phyloP scores from a whole-genome alignment of 2,113 vertebrate species.

The Gracilinanus agilis region DNA sequence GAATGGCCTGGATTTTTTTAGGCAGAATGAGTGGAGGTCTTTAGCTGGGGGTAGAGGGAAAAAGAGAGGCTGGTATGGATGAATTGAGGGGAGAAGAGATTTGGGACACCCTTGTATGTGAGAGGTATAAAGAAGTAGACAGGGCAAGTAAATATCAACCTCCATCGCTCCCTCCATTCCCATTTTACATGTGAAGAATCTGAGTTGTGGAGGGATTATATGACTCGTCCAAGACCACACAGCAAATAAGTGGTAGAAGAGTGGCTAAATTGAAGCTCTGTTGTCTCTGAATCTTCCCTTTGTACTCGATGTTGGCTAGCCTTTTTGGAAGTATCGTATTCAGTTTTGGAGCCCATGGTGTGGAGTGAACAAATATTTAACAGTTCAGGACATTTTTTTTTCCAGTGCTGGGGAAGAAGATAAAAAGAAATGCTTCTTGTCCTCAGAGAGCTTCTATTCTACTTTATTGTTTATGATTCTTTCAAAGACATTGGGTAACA shows the following conservation, averaged over 20 bases:
- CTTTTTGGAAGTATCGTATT: conserved; percentile 6
- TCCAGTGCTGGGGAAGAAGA: background rate
- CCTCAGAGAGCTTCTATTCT: background rate
- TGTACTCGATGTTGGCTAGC: background rate
- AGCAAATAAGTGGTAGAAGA: background rate
- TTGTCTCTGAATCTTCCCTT: background rate
- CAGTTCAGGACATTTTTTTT: background rate
- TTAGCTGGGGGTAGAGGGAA: background rate
- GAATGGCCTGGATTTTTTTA: background rate
- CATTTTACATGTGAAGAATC: background rate
- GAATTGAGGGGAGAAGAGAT: background rate
- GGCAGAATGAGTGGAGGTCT: background rate
- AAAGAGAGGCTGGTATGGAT: background rate
- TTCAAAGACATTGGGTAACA: background rate
- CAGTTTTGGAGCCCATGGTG: background rate
- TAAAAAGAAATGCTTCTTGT: background rate
- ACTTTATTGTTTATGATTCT: background rate
- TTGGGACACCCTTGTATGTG: background rate
- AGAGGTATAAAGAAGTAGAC: background rate
- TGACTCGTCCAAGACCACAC: background rate
- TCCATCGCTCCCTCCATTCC: background rate
- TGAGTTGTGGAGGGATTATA: background rate
- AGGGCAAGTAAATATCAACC: background rate
- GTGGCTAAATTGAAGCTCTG: background rate
- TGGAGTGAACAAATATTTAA: background rate